These are phyloP conservation scores for Porites evermanni DNA, from an alignment of 92 coral and sea anemone species.

Conservation along the genomic window DNA sequence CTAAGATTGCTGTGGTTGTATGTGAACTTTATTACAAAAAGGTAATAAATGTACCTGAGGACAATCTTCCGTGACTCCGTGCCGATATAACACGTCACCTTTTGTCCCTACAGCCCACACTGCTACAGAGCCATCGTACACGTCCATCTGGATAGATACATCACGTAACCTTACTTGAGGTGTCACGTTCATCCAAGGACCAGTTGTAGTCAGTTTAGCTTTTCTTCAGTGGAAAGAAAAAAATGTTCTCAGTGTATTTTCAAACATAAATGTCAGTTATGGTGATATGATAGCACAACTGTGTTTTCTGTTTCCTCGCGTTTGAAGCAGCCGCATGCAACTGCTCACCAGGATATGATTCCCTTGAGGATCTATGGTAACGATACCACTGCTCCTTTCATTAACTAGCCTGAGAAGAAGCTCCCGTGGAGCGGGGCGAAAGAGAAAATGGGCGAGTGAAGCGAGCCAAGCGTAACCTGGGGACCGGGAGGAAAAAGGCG, in stretches of 20 bases:
- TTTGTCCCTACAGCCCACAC: constrained; percentile 91
- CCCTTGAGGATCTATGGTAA: too few relatives aligned
- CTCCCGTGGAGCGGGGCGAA: too few relatives aligned
- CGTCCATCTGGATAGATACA: constrained; percentile 84
- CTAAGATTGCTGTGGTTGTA: background rate
- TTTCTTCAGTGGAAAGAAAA: constrained; percentile 53
- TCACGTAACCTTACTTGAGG: constrained; percentile 85
- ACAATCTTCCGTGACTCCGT: constrained; percentile 78
- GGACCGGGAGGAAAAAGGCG: too few relatives aligned
- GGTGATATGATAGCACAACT: background rate
- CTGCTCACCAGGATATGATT: too few relatives aligned
- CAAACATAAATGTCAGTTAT: background rate
- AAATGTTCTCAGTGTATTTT: background rate
- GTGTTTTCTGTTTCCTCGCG: background rate
- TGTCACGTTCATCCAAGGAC: constrained; percentile 90
- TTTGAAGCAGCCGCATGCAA: too few relatives aligned
- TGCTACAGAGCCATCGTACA: constrained; percentile 54
- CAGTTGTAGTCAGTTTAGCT: constrained; percentile 85
- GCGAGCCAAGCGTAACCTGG: too few relatives aligned
- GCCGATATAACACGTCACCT: constrained; percentile 91
- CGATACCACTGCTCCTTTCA: too few relatives aligned
- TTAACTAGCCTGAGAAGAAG: too few relatives aligned
- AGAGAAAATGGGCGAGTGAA: too few relatives aligned
- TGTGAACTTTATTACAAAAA: background rate
- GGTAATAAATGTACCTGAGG: constrained; percentile 77